These are phyloP conservation scores for Clarias pachynema DNA, from an alignment of 2,797 vertebrate genomes.

Conservation along the genomic window DNA sequence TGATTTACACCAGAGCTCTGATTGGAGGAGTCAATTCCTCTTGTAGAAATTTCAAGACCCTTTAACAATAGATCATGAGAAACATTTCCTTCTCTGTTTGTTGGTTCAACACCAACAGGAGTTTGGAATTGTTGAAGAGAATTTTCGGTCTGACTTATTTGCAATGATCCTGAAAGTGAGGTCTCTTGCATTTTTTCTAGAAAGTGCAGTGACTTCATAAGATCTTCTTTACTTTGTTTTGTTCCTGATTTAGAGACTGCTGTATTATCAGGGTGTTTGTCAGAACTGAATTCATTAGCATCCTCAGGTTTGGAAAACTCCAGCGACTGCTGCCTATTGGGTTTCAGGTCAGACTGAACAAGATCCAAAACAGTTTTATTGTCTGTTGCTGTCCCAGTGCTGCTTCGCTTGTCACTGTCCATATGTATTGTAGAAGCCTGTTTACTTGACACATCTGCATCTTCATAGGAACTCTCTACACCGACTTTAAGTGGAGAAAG, in stretches of 20 bases:
- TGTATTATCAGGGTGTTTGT: background rate
- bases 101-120: background rate
- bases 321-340: background rate
- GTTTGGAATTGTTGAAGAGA: background rate
- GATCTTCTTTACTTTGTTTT: background rate
- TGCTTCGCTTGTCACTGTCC: background rate
- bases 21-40: too few relatives aligned
- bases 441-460: background rate
- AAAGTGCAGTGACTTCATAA: background rate
- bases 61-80: background rate
- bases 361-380: conserved; percentile 50
- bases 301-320: background rate
- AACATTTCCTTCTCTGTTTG: background rate
- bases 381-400: conserved; percentile 8
- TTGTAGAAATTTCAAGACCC: too few relatives aligned
- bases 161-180: background rate
- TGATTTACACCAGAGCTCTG: too few relatives aligned
- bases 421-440: background rate
- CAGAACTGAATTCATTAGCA: background rate
- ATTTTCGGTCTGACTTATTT: background rate
- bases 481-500: background rate
- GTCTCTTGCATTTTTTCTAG: background rate
- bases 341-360: background rate
- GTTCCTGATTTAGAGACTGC: background rate
- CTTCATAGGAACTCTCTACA: background rate